A percentile compares a stretch with the other conserved stretches of the same genome.
These are phyloP conservation scores for Poecile atricapillus DNA, from an alignment of 2,113 vertebrate species.

Conservation along the genomic window DNA sequence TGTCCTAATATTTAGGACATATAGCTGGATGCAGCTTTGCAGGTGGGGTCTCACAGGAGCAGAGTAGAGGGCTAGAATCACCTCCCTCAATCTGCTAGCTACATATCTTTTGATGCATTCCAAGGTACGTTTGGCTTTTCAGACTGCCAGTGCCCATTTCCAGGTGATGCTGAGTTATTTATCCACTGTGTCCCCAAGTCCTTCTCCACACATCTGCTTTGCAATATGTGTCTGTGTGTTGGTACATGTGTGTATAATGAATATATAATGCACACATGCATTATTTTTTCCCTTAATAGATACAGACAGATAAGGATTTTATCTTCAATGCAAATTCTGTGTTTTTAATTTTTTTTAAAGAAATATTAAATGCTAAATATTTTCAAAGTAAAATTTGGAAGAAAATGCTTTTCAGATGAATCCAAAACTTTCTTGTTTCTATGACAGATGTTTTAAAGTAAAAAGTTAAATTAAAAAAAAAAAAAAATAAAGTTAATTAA, in stretches of 20 bases:
- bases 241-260: background rate
- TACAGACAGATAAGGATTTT: background rate
- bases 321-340: background rate
- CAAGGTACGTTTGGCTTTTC: background rate
- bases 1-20: too few relatives aligned
- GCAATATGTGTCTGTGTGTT: background rate
- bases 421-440: background rate
- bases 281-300: background rate
- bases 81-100: background rate
- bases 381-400: background rate
- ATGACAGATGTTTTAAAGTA: background rate
- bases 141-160: background rate
- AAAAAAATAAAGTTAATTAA: background rate
- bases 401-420: background rate
- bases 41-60: background rate
- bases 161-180: background rate
- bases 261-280: background rate
- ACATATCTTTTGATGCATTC: background rate
- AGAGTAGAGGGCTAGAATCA: background rate
- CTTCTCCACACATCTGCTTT: background rate
- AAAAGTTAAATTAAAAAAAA: background rate
- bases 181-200: fast-evolving
- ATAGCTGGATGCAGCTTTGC: background rate
- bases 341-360: background rate
- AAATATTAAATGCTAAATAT: background rate